A percentile compares a stretch with the other conserved stretches of the same genome.
Conservation (phyloP, 2,888 invertebrate genomes). For the Teinopalpus imperialis region DNA sequence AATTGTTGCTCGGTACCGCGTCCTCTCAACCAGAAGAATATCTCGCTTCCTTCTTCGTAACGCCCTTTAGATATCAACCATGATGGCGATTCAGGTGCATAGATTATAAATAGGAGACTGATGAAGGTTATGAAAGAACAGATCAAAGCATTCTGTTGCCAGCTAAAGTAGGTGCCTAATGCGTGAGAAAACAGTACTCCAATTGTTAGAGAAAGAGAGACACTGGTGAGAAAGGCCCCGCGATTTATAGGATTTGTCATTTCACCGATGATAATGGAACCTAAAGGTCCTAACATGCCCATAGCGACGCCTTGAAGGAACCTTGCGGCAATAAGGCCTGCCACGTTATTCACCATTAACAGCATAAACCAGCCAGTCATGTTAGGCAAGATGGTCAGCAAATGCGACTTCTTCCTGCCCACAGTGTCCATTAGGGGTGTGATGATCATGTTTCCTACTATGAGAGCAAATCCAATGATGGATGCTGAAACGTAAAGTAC, state of each 20-base stretch:
- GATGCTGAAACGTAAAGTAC: conserved; percentile 81
- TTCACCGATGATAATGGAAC: conserved; percentile 82
- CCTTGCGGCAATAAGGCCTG: conserved; percentile 72
- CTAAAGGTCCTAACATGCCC: conserved; percentile 80
- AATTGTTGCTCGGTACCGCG: conserved; percentile 52
- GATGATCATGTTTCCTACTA: conserved; percentile 80
- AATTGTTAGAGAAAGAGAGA: conserved; percentile 82
- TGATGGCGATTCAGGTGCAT: conserved; percentile 84
- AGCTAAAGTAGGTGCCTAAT: conserved; percentile 82
- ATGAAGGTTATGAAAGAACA: conserved; percentile 75
- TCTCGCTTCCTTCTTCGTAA: conserved; percentile 76
- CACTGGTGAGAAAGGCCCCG: conserved; percentile 82
- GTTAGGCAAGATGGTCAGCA: conserved; percentile 77
- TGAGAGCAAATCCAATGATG: conserved; percentile 83
- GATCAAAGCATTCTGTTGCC: conserved; percentile 80
- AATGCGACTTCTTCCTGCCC: conserved; percentile 80
- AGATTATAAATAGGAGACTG: conserved; percentile 75
- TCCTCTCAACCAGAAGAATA: conserved; percentile 80
- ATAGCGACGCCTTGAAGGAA: conserved; percentile 78
- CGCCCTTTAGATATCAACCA: conserved; percentile 84
- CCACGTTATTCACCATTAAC: conserved; percentile 66
- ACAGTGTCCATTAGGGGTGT: conserved; percentile 78
- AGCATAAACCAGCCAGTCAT: conserved; percentile 83
- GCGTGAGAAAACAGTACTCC: conserved; percentile 84
- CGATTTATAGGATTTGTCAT: conserved; percentile 83